These are phyloP conservation scores for Whitmania pigra DNA, from an alignment of 1,140 invertebrate species.

Conservation along the genomic window DNA sequence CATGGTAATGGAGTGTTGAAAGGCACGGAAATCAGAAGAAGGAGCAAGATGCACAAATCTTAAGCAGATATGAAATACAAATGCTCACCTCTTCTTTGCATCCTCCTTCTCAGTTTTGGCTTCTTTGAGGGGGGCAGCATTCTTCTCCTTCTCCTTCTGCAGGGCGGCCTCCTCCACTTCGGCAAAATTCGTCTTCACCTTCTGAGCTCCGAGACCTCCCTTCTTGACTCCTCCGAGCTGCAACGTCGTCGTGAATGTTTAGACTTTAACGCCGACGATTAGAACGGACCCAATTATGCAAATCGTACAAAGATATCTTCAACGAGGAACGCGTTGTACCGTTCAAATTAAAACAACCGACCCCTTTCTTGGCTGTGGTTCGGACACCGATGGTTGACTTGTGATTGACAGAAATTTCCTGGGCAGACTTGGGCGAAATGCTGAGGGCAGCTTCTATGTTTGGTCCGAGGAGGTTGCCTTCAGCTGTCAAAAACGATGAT, in stretches of 20 bases:
- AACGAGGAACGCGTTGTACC: too few relatives aligned
- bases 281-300: too few relatives aligned
- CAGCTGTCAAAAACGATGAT: constrained; percentile 25
- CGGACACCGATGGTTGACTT: constrained; percentile 59
- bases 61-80: too few relatives aligned
- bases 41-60: too few relatives aligned
- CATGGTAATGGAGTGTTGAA: too few relatives aligned
- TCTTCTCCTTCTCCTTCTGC: constrained; percentile 52
- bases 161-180: constrained; percentile 77
- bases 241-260: constrained; percentile 1
- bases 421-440: constrained; percentile 38
- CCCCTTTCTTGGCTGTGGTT: constrained; percentile 40
- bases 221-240: constrained; percentile 39
- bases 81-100: not conserved
- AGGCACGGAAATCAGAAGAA: too few relatives aligned
- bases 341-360: constrained; percentile 21
- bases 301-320: too few relatives aligned
- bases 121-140: constrained; percentile 42
- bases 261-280: too few relatives aligned
- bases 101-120: not conserved
- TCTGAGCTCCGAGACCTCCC: constrained; percentile 90
- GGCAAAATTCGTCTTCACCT: constrained; percentile 79
- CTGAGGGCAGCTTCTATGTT: constrained; percentile 46
- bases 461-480: constrained; percentile 34
- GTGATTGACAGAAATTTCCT: constrained; percentile 43